Evolutionary conservation across 92 coral and sea anemone species (phyloP).

Genomic region (Epizoanthus rinbou): DNA sequence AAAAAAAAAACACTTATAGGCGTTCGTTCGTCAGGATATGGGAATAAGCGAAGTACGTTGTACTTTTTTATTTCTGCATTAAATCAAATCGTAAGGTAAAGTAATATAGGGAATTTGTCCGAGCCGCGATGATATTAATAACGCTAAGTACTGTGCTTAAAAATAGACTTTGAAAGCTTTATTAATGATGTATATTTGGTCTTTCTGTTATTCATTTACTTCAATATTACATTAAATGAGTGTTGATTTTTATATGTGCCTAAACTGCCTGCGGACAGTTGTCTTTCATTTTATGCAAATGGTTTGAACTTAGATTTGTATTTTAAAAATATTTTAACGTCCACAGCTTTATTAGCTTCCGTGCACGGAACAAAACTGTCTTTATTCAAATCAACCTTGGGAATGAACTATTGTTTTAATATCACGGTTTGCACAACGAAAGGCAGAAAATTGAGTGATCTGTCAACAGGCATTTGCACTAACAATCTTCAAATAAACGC

Average conservation of each 20-base stretch:
- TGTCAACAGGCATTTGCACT: constrained; percentile 6
- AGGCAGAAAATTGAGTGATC: not conserved
- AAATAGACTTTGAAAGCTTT: not conserved
- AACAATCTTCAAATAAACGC: constrained; percentile 7
- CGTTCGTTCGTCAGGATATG: not conserved
- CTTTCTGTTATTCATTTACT: not conserved
- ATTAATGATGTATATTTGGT: not conserved
- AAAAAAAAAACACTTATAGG: no score
- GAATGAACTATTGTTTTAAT: not conserved
- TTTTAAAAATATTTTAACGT: no score
- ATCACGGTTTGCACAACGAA: constrained; percentile 1
- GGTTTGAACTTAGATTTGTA: no score
- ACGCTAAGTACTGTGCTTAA: not conserved
- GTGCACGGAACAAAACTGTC: not conserved
- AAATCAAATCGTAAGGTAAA: not conserved
- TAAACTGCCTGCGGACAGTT: no score
- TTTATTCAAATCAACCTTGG: not conserved
- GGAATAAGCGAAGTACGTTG: not conserved
- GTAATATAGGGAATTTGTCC: no score
- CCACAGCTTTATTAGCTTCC: not conserved
- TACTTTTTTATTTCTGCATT: not conserved
- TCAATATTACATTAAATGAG: not conserved
- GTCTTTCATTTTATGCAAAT: no score
- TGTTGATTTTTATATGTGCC: not conserved
- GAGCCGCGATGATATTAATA: no score